Percentiles rank a stretch among this genome's conserved stretches.
Conservation (phyloP, 2,797 vertebrate species). For the Denticeps clupeoides region DNA sequence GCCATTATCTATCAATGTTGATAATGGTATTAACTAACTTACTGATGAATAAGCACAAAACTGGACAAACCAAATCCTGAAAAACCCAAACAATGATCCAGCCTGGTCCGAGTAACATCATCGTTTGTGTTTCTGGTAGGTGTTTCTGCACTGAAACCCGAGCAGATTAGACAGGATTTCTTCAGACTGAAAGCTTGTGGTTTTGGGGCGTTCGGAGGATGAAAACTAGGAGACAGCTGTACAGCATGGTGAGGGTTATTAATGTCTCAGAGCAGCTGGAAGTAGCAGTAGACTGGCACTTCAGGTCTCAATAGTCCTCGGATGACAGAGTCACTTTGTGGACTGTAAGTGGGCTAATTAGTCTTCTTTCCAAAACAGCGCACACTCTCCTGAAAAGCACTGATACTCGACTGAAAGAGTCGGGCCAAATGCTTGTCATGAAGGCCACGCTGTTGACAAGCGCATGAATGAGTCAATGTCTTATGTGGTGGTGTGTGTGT, state of each 20-base stretch:
- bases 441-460: slow-evolving; percentile 31
- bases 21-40: no score
- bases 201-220: slow-evolving; percentile 45
- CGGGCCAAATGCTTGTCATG: slow-evolving; percentile 28
- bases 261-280: slow-evolving; percentile 60
- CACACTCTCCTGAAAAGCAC: slow-evolving; percentile 36
- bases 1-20: no score
- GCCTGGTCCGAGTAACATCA: no score
- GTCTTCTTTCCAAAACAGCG: slow-evolving; percentile 46
- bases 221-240: slow-evolving; percentile 55
- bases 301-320: slow-evolving; percentile 47
- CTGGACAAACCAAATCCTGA: no score
- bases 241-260: slow-evolving; percentile 45
- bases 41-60: no score
- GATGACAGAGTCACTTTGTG: slow-evolving; percentile 70
- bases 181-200: slow-evolving; percentile 36
- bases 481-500: no score
- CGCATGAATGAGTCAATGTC: slow-evolving; percentile 19
- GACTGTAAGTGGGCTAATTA: slow-evolving; percentile 56
- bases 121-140: slow-evolving; percentile 28
- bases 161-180: slow-evolving; percentile 25
- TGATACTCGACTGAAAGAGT: slow-evolving; percentile 42
- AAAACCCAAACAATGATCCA: no score
- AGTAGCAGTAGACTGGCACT: slow-evolving; percentile 47
- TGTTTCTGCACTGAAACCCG: slow-evolving; percentile 22